phyloP scores from a whole-genome alignment of 2,888 invertebrate genomes.

The Idaea straminata region DNA sequence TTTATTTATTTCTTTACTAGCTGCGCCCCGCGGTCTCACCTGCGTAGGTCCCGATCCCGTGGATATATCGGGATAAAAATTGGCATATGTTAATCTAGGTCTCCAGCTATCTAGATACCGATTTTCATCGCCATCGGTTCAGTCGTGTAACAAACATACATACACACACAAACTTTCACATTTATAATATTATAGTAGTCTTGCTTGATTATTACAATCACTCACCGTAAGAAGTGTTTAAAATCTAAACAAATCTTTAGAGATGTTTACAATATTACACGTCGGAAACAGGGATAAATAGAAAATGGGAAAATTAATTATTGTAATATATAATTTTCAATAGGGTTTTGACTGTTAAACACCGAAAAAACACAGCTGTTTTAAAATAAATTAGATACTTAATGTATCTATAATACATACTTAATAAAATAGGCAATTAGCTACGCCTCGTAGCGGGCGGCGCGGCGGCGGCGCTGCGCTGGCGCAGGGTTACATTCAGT shows the following conservation, averaged over 20 bases:
- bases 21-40: no score
- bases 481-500: no score
- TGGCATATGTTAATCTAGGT: no score
- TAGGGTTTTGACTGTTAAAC: background rate
- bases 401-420: background rate
- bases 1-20: no score
- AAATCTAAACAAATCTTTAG: slow-evolving; percentile 7
- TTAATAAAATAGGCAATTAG: background rate
- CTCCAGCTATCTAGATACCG: no score
- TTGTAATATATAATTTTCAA: background rate
- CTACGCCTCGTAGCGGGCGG: background rate
- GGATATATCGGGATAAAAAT: no score
- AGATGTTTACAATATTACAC: slow-evolving; percentile 6
- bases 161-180: no score
- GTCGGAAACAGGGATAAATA: background rate
- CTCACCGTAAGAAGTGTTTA: slow-evolving; percentile 5
- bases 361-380: background rate
- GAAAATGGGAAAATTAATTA: background rate
- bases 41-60: no score
- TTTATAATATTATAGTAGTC: no score
- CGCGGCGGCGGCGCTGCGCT: no score
- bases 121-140: no score
- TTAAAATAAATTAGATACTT: background rate
- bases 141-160: no score
- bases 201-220: background rate